phyloP scores from a whole-genome alignment of 2,888 invertebrate species.

The Notocelia uddmanniana region DNA sequence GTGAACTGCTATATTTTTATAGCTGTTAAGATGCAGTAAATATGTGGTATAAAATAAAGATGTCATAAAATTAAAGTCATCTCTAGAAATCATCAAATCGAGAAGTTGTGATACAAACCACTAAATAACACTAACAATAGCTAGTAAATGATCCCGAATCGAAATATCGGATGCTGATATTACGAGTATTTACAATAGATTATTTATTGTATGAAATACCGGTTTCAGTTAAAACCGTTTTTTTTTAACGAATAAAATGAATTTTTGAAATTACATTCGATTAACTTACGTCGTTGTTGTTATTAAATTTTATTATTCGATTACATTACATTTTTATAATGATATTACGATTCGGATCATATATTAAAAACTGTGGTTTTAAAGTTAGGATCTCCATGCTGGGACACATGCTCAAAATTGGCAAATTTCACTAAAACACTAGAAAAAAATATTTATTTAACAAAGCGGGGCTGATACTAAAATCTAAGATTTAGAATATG shows the following conservation, averaged over 20 bases:
- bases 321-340: not conserved
- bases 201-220: not conserved
- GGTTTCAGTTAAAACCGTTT: not conserved
- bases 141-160: conserved; percentile 16
- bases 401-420: conserved; percentile 49
- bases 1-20: not conserved
- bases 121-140: conserved; percentile 4
- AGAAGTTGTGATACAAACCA: not conserved
- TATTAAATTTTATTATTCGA: no score
- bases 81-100: not conserved
- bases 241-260: no score
- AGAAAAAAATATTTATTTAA: not conserved
- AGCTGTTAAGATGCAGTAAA: no score
- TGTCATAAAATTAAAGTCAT: no score
- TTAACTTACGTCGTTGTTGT: no score
- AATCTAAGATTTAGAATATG: not conserved
- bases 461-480: not conserved
- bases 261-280: no score
- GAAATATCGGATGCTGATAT: not conserved
- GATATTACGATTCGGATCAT: conserved; percentile 24
- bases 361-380: conserved; percentile 17
- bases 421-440: conserved; percentile 7
- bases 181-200: not conserved
- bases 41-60: no score
- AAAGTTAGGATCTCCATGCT: conserved; percentile 57